Base-by-base conservation (phyloP, 2,797 vertebrate genomes). In the Epinephelus coioides region DNA sequence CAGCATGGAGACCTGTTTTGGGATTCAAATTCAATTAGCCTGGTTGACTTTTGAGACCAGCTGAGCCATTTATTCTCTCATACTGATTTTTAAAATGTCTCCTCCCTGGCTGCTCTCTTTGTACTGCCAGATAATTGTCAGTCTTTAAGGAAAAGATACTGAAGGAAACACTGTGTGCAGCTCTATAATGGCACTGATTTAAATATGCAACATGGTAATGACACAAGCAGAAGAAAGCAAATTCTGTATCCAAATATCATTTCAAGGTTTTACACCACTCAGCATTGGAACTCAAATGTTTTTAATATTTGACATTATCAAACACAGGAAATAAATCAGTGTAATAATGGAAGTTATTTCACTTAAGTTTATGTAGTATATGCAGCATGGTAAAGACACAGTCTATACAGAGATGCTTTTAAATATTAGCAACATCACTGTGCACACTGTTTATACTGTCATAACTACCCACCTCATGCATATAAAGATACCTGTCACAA, bases 21-120 rank as follows among this genome's bases (percentile, higher is more conserved):
- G 65, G 71, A 81, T 70, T 84, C 51, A 68, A 79, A 88, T 92
- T 89, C 55, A 90, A 89, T 89, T 87, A 85, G 76, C 55, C 34
- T 27, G 14, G 44, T 47, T 79, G 69, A 86, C 77, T 84, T 80
- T 10, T 50, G 27, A 73, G 71, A 81, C 54, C 50, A 34, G 53
- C 34, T 72, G 56, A 68, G 49, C 5, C 14, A 3, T 78, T 71
- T 59, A 68, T 54, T 79, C 59, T 74, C 44, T 66, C 61, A 53
- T 34, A 55, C 3, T 13, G 40, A 47, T 69, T 69, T 43, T 64
- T 56, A 38, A n/a, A 70, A 59, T 64, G 50, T 59, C 57, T 69
- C 53, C 73, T 57, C 51, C 43, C 4, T 43, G 30, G 54, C 57
- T 71, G 75, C 40, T 73, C 23, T 63, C 44, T 63, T 69, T 69